phyloP scores from a whole-genome alignment of 2,113 vertebrate species.

The Helogale parvula region DNA sequence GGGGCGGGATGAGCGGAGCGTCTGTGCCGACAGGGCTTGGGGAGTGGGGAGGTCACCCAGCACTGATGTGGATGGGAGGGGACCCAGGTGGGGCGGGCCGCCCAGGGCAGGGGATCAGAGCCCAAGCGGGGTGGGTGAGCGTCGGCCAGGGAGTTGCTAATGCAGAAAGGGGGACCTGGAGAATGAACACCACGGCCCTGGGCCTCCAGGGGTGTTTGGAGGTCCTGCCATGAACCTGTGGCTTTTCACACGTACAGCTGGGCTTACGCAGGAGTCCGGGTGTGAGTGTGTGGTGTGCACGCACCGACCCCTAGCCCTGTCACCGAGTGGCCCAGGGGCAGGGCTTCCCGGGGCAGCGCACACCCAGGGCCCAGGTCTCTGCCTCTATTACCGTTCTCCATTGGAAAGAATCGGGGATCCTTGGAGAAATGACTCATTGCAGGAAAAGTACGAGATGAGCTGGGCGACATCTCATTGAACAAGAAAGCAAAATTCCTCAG shows the following conservation, averaged over 20 bases:
- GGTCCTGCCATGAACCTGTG: neutral
- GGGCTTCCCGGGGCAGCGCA: rapidly evolving
- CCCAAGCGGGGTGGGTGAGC: neutral
- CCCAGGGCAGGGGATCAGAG: neutral
- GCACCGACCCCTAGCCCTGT: neutral
- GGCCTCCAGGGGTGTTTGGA: neutral
- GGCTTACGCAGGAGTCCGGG: neutral
- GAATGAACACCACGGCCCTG: neutral
- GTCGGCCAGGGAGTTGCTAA: neutral
- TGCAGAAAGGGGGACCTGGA: rapidly evolving
- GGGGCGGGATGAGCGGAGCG: neutral
- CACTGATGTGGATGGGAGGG: neutral
- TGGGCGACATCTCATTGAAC: neutral
- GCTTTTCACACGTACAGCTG: neutral
- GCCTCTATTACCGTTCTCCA: neutral
- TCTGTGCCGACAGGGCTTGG: neutral
- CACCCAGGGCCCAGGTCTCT: neutral
- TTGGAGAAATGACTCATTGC: neutral
- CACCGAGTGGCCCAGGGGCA: neutral
- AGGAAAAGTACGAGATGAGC: neutral
- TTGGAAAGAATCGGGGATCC: neutral
- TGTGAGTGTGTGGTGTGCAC: no score
- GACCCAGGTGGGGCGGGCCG: neutral
- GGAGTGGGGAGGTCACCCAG: neutral
- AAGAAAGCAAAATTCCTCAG: neutral